phyloP scores from a whole-genome alignment of 2,888 invertebrate genomes.

The Agrilus cyanescens region DNA sequence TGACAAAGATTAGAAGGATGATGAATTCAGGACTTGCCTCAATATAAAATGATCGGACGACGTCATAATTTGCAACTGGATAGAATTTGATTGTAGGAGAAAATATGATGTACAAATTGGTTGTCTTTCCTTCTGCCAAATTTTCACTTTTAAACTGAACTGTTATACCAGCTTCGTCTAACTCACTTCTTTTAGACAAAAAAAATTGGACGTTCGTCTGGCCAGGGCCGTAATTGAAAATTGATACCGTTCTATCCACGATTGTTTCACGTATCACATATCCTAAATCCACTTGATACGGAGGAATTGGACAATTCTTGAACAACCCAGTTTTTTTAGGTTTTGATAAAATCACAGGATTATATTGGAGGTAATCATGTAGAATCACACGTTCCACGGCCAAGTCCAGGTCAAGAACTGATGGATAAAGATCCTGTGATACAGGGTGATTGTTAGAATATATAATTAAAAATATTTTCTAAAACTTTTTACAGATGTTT shows the following conservation, averaged over 20 bases:
- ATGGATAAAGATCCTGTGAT: slow-evolving; percentile 39
- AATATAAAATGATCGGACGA: slow-evolving; percentile 37
- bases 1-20: too few species aligned
- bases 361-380: slow-evolving; percentile 35
- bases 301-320: slow-evolving; percentile 38
- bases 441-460: neutral
- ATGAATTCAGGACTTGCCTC: too few species aligned
- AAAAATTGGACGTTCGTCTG: slow-evolving; percentile 33
- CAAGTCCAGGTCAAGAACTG: slow-evolving; percentile 47
- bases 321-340: slow-evolving; percentile 30
- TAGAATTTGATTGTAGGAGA: slow-evolving; percentile 38
- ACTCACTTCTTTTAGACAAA: slow-evolving; percentile 24
- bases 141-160: slow-evolving; percentile 31
- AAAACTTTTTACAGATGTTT: too few species aligned
- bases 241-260: slow-evolving; percentile 36
- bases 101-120: slow-evolving; percentile 41
- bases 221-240: slow-evolving; percentile 45
- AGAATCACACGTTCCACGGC: slow-evolving; percentile 45
- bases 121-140: slow-evolving; percentile 39
- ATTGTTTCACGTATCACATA: slow-evolving; percentile 39
- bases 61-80: slow-evolving; percentile 31
- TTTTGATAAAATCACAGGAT: slow-evolving; percentile 30
- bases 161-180: slow-evolving; percentile 24
- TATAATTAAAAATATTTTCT: slow-evolving; percentile 1
- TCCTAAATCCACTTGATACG: slow-evolving; percentile 46